Base-by-base conservation (phyloP, 30 jellyfish, hydroid and myxozoan genomes). In the Turritopsis dohrnii region DNA sequence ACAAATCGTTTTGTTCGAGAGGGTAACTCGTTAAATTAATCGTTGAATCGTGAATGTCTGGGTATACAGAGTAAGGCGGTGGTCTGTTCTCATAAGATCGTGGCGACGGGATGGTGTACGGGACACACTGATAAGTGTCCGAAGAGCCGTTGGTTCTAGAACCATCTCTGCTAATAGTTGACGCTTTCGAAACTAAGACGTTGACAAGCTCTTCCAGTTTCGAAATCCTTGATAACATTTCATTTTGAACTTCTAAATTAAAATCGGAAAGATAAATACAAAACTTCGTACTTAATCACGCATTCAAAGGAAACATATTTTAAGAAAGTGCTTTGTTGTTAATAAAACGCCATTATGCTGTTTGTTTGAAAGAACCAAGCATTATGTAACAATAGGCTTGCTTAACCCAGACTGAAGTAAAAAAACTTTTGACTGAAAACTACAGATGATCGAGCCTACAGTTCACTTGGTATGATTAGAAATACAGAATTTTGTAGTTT, bases 171-270 rank as follows among this genome's bases (percentile, higher is more conserved):
- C 82, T 16, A 18, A 31, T 24, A 13, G 65, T 26, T 24, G 29
- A 22, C 19, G 52, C 53, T 65, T 80, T 80, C 0, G 87, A 80
- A 52, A 54, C 79, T 23, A 80, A 54, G 23, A 52, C 79, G 26
- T 80, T 80, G n/a, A 80, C 87, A 19, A 52, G 81, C 81, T 80
- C 87, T 7, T 80, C 87, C 18, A 80, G 52, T 26, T 80, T 80
- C 22, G 87, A 53, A 26, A 80, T 80, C 5, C 87, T 41, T 24
- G 71, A 21, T 1, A 80, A 13, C 22, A 80, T 41, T 54, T 80
- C 87, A 65, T 80, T 80, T 65, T 41, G 52, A 65, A 80, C 87
- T 0, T 80, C 87, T 80, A 80, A 53, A 80, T 22, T 27, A 3
- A 25, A 26, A 77, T 75, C 9, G 16, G 21, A 22, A 27, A 18